Evolutionary conservation across 2,113 vertebrate genomes (phyloP).

Genomic region (Tursiops truncatus): DNA sequence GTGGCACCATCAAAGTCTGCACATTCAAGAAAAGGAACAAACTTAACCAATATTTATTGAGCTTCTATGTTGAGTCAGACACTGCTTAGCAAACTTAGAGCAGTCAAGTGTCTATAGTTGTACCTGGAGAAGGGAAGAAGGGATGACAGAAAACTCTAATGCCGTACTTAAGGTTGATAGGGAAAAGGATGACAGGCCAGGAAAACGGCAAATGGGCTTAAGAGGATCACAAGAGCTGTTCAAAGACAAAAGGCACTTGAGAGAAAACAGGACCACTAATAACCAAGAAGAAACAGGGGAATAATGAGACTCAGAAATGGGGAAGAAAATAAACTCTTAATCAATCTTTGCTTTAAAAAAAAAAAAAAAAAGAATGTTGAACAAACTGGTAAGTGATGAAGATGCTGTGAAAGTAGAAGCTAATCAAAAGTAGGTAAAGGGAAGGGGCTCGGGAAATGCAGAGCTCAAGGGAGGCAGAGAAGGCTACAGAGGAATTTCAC

Average conservation of each 20-base stretch:
- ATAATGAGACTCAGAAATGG: conserved; percentile 52
- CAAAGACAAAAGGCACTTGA: conserved; percentile 63
- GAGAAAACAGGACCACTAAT: conserved; percentile 45
- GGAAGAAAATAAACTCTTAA: background rate
- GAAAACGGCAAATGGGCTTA: conserved; percentile 34
- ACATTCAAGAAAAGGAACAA: background rate
- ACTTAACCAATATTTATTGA: conserved; percentile 39
- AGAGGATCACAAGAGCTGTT: conserved; percentile 59
- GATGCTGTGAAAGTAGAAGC: background rate
- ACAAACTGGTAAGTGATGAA: background rate
- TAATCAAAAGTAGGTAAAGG: background rate
- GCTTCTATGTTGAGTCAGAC: background rate
- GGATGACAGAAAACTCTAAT: background rate
- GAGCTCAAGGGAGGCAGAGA: background rate
- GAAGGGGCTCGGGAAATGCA: background rate
- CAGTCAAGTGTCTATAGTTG: background rate
- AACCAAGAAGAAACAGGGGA: conserved; percentile 44
- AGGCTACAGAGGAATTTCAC: background rate
- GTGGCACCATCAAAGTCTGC: background rate
- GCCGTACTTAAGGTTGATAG: background rate
- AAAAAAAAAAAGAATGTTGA: background rate
- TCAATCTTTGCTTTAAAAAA: conserved; percentile 19
- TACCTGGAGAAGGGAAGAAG: background rate
- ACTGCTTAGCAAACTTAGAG: background rate
- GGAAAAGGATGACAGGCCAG: background rate